Evolutionary conservation across 2,113 vertebrate genomes (phyloP), one percentile per base, ranked within the genome.

Genomic region (Pavo muticus): DNA sequence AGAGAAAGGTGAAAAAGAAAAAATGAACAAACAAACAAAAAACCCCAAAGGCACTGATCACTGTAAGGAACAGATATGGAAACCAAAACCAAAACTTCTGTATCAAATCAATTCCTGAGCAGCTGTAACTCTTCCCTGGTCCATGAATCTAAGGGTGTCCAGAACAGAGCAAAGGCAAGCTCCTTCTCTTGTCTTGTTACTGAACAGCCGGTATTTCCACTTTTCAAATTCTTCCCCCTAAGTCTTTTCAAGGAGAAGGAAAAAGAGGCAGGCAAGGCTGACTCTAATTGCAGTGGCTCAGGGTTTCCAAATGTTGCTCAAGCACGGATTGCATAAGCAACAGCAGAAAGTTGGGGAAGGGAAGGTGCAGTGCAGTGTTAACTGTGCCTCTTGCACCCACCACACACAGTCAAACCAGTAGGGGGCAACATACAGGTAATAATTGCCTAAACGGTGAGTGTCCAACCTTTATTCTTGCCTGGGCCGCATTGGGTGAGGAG

Each of bases 41-140:
- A 52, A 91, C 39, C 42, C 2, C 8, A 75, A 68, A 54, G 39
- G 3, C 0, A 0, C 64, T 73, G 32, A 30, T 71, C 6, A 20
- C 32, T 77, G 8, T 86, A 12, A 52, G 5, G 40, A 88, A 52
- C 19, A 56, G 11, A 47, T 21, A 84, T 21, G 16, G 21, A 86
- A 54, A 10, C 24, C 59, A 11, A 18, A 35, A 45, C 24, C 20
- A 37, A 17, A 45, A n/a, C 14, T 90, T 82, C 32, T 3, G 4
- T n/a, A 44, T 56, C 37, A 47, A 65, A 88, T 11, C 20, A 42
- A 37, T 56, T 24, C 29, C 40, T 70, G 25, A 47, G 27, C 9
- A 81, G 27, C 35, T 9, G 10, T 64, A 11, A 25, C 45, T 86
- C 40, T 79, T 14, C 25, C 39, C 42, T 72, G 4, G 4, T 56